phyloP scores from a whole-genome alignment of 2,113 vertebrate species.

The Xenopus tropicalis region UCB_Xtro_10.0 CM004446.2:4715001-4715500 shows the following conservation, averaged over 20 bases:
- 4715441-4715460: background rate
- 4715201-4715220: too few species aligned
- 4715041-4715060: background rate
- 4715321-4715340: too few species aligned
- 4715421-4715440: background rate
- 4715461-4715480: background rate
- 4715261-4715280: background rate
- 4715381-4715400: background rate
- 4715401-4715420: background rate
- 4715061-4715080: background rate
- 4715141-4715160: background rate
- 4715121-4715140: background rate
- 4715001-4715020: too few species aligned
- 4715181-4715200: background rate
- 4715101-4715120: background rate
- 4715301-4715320: too few species aligned
- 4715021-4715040: background rate
- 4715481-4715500: background rate
- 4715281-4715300: background rate
- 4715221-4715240: too few species aligned
- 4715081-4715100: background rate
- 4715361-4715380: background rate
- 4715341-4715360: too few species aligned
- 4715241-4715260: too few species aligned
- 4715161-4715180: background rate